Conservation (phyloP, 2,888 invertebrate species). For the Dicroscelio sp. region DNA sequence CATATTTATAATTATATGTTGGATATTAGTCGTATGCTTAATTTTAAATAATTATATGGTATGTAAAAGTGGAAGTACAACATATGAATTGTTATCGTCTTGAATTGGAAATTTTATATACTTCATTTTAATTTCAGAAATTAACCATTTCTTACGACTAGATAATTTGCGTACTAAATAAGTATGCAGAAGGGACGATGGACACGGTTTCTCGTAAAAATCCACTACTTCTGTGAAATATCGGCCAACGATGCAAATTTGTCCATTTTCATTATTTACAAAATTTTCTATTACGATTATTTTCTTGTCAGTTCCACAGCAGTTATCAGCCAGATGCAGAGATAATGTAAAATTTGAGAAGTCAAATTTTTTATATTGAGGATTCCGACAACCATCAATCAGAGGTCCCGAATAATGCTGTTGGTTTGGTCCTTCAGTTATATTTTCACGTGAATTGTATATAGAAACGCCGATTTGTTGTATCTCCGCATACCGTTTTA, state of each 20-base stretch:
- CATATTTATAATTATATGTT: no score
- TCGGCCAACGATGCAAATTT: conserved; percentile 41
- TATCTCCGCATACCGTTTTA: conserved; percentile 30
- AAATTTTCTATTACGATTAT: conserved; percentile 47
- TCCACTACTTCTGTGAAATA: conserved; percentile 11
- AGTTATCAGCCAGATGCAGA: background rate
- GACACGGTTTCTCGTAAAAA: conserved; percentile 30
- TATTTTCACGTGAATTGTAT: background rate
- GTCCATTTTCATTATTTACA: background rate
- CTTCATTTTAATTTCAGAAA: background rate
- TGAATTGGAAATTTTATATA: conserved; percentile 33
- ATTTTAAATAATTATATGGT: no score
- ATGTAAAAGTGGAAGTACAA: conserved; percentile 24
- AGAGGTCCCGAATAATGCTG: conserved; percentile 10
- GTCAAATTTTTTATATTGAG: conserved; percentile 39
- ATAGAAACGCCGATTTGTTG: conserved; percentile 26
- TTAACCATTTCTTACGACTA: background rate
- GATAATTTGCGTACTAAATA: background rate
- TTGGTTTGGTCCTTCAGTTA: conserved; percentile 4
- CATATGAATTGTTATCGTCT: background rate
- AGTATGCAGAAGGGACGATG: conserved; percentile 10
- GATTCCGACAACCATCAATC: background rate
- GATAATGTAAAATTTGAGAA: conserved; percentile 18
- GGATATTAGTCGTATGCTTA: no score
- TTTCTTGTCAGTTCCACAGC: conserved; percentile 26